Base-by-base conservation (phyloP, 35 echinoderm and acorn worm species). In the Lytechinus pictus region DNA sequence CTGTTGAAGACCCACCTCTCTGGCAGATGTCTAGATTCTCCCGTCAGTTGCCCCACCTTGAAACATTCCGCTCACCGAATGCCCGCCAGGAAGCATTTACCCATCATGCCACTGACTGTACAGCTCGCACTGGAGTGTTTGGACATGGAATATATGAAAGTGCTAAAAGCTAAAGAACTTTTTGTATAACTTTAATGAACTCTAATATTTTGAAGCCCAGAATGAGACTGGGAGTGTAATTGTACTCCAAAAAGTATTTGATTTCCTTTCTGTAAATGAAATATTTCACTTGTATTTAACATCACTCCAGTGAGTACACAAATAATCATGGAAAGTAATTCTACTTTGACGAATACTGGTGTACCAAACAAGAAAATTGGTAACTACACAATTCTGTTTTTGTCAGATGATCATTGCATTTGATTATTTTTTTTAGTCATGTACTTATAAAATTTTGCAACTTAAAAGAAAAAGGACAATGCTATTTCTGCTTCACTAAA, bases 121-220 rank as follows among this genome's bases (percentile, higher is more conserved):
- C 98, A 52, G 97, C 98, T 52, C 86, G 98, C 13, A 98, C 97
- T 86, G 98, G 98, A n/a, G 95, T 96, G 9, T 99, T 99, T 28
- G 98, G 98, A 27, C 98, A 99, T 96, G 98, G 98, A 87, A 97
- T 96, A 33, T 99, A 99, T 72, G 98, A 99, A 95, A 94, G 97
- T 94, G 97, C 98, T 8, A 99, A 98, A 57, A 97, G 94, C 94
- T 99, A 97, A 97, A 89, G 28, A 29, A 90, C 16, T 29, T 90
- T 52, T 52, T 54, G 52, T 4, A 90, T 33, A 90, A 24, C n/a
- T 79, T 1, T 19, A 24, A 79, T 24, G 66, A 79, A 79, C 66
- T 79, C 66, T 44, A 44, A 0, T 44, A 44, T 24, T 79, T 79
- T 24, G n/a, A 79, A 79, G 66, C 66, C 66, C 7, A 24, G 66